Conservation (phyloP, 2,113 vertebrate genomes). For the Anhinga rufa region DNA sequence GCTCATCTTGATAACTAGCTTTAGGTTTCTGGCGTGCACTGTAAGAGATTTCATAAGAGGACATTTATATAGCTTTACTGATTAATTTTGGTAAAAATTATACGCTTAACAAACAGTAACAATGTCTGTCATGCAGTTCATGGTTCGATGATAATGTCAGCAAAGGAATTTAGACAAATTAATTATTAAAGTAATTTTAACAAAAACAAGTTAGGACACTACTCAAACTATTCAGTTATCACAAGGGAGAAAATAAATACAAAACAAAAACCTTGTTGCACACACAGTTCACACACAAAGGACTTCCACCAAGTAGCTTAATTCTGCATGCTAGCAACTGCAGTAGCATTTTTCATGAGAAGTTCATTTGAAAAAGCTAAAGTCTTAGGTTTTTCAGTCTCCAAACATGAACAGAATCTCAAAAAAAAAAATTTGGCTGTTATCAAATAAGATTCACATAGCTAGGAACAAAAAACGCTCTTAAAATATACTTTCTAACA, state of each 20-base stretch:
- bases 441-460: background rate
- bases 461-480: background rate
- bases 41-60: background rate
- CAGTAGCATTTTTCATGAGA: background rate
- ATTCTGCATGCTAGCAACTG: background rate
- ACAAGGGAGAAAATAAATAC: background rate
- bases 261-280: background rate
- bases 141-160: background rate
- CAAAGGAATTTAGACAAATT: background rate
- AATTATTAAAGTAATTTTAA: background rate
- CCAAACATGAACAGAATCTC: background rate
- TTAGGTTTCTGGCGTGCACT: constrained; percentile 80
- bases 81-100: background rate
- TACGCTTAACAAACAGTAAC: background rate
- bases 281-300: background rate
- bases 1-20: constrained; percentile 76
- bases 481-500: background rate
- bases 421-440: background rate
- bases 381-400: background rate
- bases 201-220: background rate
- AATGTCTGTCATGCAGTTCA: background rate
- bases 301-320: background rate
- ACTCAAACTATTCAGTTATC: background rate
- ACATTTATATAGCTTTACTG: background rate
- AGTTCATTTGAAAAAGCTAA: background rate